A percentile compares a stretch with the other conserved stretches of the same genome.
Conservation (phyloP, 2,888 invertebrate species). For the Stegophylla sp. region DNA sequence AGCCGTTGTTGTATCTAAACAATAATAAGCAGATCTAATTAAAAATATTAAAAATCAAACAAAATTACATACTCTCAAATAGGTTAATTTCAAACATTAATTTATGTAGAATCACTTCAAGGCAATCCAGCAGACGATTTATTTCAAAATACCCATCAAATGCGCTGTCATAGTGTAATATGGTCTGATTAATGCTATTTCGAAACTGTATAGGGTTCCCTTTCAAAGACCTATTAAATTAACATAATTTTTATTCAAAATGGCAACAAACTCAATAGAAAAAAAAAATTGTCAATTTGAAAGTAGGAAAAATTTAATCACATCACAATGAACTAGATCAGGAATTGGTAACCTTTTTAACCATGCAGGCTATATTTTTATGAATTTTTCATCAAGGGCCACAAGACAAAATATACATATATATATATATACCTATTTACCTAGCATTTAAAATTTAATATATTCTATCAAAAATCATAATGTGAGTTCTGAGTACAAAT, state of each 20-base stretch:
- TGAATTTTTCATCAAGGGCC: no score
- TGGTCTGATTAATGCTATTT: conserved; percentile 71
- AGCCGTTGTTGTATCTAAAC: neutral
- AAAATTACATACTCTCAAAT: conserved; percentile 68
- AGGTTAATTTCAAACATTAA: conserved; percentile 75
- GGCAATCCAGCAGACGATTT: conserved; percentile 73
- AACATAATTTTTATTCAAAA: neutral
- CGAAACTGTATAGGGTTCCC: conserved; percentile 70
- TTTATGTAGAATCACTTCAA: conserved; percentile 76
- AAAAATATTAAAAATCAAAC: conserved; percentile 2
- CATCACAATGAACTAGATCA: no score
- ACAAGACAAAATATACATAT: no score
- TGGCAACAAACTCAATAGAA: neutral
- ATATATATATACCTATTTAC: no score
- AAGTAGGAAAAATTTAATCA: neutral
- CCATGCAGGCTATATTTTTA: no score
- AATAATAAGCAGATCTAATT: neutral
- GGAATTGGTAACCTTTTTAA: no score
- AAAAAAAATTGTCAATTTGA: neutral
- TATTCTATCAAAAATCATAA: no score
- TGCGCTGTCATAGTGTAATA: conserved; percentile 76
- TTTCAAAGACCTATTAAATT: conserved; percentile 64
- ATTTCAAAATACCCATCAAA: conserved; percentile 72
- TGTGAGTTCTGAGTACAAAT: no score
- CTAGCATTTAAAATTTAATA: no score